phyloP scores from a whole-genome alignment of 1,140 invertebrate genomes.

The Sycophaga agraensis region DNA sequence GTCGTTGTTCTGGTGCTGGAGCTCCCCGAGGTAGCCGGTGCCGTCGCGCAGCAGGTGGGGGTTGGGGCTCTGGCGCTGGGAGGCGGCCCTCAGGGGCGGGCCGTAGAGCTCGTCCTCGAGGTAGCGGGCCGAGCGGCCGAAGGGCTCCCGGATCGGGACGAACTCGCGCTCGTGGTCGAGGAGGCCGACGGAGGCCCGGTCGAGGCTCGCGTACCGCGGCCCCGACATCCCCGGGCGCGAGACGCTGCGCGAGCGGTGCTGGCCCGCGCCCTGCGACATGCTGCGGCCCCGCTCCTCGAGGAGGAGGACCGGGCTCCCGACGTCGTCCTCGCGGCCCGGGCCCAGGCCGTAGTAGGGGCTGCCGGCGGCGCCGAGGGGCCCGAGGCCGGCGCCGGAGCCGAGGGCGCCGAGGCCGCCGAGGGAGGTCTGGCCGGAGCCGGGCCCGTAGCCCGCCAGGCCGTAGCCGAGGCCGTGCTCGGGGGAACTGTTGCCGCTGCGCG shows the following conservation, averaged over 20 bases:
- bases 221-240: slow-evolving; percentile 60
- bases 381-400: slow-evolving; percentile 58
- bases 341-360: slow-evolving; percentile 71
- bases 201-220: slow-evolving; percentile 75
- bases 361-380: slow-evolving; percentile 63
- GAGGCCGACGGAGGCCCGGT: slow-evolving; percentile 65
- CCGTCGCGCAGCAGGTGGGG: slow-evolving; percentile 56
- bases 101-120: slow-evolving; percentile 74
- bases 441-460: slow-evolving; percentile 3
- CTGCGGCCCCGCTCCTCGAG: slow-evolving; percentile 66
- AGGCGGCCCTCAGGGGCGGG: slow-evolving; percentile 56
- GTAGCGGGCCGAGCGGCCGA: slow-evolving; percentile 65
- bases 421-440: slow-evolving; percentile 36
- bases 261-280: slow-evolving; percentile 62
- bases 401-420: slow-evolving; percentile 57
- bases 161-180: slow-evolving; percentile 75
- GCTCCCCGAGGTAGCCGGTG: slow-evolving; percentile 79
- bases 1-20: slow-evolving; percentile 93
- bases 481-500: slow-evolving; percentile 64
- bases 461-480: slow-evolving; percentile 31
- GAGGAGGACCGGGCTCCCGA: slow-evolving; percentile 68
- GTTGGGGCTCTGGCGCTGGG: slow-evolving; percentile 70
- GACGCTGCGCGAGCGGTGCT: slow-evolving; percentile 64
- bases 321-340: slow-evolving; percentile 71
- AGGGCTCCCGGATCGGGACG: slow-evolving; percentile 77